Evolutionary conservation across 2,113 vertebrate genomes (phyloP).

Genomic region (Proterorhinus semilunaris): DNA sequence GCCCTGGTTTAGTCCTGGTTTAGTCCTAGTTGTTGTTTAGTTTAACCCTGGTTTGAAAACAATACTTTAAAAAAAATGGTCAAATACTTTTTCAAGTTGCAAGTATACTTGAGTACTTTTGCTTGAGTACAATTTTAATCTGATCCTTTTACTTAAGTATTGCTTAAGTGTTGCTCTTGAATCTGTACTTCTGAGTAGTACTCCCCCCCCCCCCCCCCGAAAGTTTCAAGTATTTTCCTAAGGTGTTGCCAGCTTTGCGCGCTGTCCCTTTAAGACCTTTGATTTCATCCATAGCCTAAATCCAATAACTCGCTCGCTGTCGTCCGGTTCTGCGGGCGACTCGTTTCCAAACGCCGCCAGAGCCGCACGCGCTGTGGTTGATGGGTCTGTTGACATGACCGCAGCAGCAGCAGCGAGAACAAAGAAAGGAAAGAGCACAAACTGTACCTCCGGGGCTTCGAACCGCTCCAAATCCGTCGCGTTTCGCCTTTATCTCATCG

Average conservation of each 20-base stretch:
- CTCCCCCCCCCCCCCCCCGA: too few relatives aligned
- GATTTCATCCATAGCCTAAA: background rate
- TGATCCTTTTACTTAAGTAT: too few relatives aligned
- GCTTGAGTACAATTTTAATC: too few relatives aligned
- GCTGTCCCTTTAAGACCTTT: background rate
- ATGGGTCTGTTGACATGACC: too few relatives aligned
- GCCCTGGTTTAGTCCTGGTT: too few relatives aligned
- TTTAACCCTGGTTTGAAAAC: too few relatives aligned
- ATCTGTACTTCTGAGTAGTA: too few relatives aligned
- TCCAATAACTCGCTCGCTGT: background rate
- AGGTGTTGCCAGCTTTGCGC: background rate
- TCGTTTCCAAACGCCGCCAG: background rate
- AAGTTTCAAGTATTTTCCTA: background rate
- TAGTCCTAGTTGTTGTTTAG: too few relatives aligned
- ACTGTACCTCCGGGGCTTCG: conserved; percentile 2
- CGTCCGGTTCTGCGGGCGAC: background rate
- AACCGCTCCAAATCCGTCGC: background rate
- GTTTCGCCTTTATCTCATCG: conserved; percentile 33
- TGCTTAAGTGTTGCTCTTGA: too few relatives aligned
- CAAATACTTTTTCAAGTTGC: too few relatives aligned
- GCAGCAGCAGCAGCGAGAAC: background rate
- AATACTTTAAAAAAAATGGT: too few relatives aligned
- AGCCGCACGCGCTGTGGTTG: background rate
- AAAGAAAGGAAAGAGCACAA: background rate
- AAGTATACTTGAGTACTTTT: too few relatives aligned